Conservation (phyloP, 2,113 vertebrate genomes). For the Camelus bactrianus region DNA sequence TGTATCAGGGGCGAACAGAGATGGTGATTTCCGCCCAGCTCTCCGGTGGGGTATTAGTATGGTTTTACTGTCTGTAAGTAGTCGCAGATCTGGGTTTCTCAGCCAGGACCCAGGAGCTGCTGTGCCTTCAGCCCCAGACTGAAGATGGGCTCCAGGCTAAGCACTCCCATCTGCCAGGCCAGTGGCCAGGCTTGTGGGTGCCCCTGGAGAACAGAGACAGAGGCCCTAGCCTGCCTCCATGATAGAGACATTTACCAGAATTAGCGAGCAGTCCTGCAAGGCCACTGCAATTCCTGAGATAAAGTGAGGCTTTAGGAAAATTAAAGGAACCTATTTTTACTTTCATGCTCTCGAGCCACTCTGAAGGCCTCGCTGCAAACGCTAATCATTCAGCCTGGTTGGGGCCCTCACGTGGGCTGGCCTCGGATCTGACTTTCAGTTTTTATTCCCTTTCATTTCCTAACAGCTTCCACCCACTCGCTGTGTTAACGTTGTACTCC, state of each 20-base stretch:
- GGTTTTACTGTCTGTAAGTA: not conserved
- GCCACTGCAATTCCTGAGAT: not conserved
- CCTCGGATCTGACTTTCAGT: not conserved
- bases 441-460: slow-evolving; percentile 51
- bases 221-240: not conserved
- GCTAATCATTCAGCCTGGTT: not conserved
- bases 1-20: not conserved
- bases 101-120: not conserved
- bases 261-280: not conserved
- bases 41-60: not conserved
- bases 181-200: not conserved
- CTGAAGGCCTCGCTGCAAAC: not conserved
- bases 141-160: not conserved
- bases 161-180: not conserved
- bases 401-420: not conserved
- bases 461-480: slow-evolving; percentile 75
- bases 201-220: not conserved
- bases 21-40: not conserved
- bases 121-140: not conserved
- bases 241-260: not conserved
- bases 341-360: not conserved
- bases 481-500: slow-evolving; percentile 63
- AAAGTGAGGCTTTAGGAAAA: not conserved
- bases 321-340: slow-evolving; percentile 51
- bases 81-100: not conserved